Conservation (phyloP, 2,113 vertebrate species). For the Anser cygnoides region DNA sequence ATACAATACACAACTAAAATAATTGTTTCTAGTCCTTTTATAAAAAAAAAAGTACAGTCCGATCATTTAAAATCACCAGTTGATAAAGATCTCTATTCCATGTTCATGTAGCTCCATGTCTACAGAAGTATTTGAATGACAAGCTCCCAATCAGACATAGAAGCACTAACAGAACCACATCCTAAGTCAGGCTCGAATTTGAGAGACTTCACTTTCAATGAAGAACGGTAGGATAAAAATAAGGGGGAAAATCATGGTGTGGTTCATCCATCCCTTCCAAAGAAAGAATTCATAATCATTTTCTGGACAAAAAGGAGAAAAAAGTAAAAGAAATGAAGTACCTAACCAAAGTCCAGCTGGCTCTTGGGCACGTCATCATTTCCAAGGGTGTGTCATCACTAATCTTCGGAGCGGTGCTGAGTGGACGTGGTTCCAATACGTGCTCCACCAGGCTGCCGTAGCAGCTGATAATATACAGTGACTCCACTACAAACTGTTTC, state of each 20-base stretch:
- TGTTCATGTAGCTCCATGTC: not conserved
- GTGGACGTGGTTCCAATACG: conserved; percentile 90
- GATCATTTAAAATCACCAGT: conserved; percentile 29
- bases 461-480: conserved; percentile 93
- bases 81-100: not conserved
- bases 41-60: not conserved
- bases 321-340: conserved; percentile 43
- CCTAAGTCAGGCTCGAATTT: not conserved
- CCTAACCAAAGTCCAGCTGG: conserved; percentile 95
- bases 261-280: not conserved
- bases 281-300: not conserved
- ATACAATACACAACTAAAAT: not conserved
- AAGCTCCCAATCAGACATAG: not conserved
- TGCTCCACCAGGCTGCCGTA: conserved; percentile 96
- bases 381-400: conserved; percentile 95
- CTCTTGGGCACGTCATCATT: conserved; percentile 90
- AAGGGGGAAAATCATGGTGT: accelerated
- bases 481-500: conserved; percentile 92
- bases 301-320: not conserved
- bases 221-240: not conserved
- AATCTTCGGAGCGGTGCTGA: conserved; percentile 92
- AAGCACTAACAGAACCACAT: accelerated
- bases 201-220: not conserved
- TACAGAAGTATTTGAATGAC: not conserved
- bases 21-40: not conserved